phyloP scores from a whole-genome alignment of 2,797 vertebrate species.

The Falco novaeseelandiae region DNA sequence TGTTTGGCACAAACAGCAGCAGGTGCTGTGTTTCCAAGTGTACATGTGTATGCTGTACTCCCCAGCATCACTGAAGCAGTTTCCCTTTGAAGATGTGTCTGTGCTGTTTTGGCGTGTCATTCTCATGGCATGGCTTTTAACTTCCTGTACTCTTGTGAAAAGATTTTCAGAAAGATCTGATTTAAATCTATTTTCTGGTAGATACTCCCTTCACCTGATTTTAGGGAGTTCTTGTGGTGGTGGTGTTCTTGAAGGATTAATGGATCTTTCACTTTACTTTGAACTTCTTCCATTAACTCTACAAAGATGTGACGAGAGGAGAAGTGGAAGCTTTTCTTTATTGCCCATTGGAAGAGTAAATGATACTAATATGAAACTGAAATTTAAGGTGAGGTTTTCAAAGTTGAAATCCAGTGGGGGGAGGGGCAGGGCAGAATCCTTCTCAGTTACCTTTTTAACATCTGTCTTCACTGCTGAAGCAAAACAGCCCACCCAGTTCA shows the following conservation, averaged over 20 bases:
- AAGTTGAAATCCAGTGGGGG: neutral
- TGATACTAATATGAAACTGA: neutral
- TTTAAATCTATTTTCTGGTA: neutral
- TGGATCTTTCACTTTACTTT: neutral
- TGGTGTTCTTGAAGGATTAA: neutral
- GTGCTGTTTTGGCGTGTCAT: neutral
- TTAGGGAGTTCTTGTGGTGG: neutral
- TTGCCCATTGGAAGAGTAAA: neutral
- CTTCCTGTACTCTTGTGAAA: neutral
- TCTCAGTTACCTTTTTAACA: neutral
- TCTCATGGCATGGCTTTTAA: neutral
- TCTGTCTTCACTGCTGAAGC: neutral
- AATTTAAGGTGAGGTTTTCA: neutral
- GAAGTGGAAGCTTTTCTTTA: neutral
- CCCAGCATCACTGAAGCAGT: neutral
- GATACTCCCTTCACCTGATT: neutral
- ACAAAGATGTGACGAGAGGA: neutral
- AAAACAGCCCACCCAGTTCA: neutral
- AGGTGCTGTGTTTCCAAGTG: constrained; percentile 32
- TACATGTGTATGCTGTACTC: neutral
- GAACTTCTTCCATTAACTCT: neutral
- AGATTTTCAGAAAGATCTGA: neutral
- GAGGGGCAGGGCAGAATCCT: neutral
- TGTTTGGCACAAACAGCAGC: constrained; percentile 49
- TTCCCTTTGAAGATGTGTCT: constrained; percentile 23